These are phyloP conservation scores for Serilophus lunatus DNA, from an alignment of 2,113 vertebrate genomes.

Conservation along the genomic window DNA sequence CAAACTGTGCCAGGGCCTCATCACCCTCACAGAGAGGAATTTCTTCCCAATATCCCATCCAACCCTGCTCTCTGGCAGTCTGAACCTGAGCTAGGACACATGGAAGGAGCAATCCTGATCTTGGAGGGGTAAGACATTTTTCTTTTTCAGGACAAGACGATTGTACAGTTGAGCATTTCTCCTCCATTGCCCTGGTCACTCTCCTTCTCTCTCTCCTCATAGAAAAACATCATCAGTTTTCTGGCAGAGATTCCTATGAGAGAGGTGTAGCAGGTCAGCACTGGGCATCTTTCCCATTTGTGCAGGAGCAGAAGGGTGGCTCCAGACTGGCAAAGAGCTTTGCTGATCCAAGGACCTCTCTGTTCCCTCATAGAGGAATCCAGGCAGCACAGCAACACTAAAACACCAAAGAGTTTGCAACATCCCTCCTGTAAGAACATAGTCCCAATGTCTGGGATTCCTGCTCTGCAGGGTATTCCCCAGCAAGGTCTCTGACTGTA, in stretches of 20 bases:
- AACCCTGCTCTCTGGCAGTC: neutral
- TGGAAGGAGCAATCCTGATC: too few relatives aligned
- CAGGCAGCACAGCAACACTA: neutral
- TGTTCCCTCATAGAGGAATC: neutral
- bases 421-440: neutral
- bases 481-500: neutral
- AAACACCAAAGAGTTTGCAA: neutral
- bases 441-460: neutral
- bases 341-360: neutral
- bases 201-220: neutral
- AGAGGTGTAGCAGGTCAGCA: neutral
- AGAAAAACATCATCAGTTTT: neutral
- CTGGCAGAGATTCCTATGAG: neutral
- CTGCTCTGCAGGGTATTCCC: neutral
- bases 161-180: too few relatives aligned
- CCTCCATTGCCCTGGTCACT: accelerated
- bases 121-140: too few relatives aligned
- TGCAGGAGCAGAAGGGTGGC: neutral
- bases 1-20: accelerated
- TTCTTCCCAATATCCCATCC: neutral
- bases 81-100: too few relatives aligned
- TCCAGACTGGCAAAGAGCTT: neutral
- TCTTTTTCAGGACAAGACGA: too few relatives aligned
- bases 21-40: neutral
- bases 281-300: accelerated